phyloP scores from a whole-genome alignment of 2,113 vertebrate genomes.

The Salvelinus alpinus region DNA sequence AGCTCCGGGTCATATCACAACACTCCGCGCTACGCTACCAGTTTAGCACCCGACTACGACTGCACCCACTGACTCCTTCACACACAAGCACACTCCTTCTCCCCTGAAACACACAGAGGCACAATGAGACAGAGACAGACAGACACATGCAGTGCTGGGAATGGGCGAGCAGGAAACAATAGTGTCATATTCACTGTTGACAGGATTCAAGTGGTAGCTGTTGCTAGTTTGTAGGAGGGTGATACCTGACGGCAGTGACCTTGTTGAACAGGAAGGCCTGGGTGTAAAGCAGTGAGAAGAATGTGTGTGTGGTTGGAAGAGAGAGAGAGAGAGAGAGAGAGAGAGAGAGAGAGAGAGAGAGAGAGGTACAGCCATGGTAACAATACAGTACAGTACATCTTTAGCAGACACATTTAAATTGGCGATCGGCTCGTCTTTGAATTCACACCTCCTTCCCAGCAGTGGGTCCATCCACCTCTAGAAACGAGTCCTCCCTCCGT shows the following conservation, averaged over 20 bases:
- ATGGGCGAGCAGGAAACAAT: neutral
- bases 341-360: neutral
- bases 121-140: neutral
- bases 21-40: slow-evolving; percentile 53
- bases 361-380: neutral
- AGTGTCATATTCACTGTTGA: neutral
- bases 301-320: neutral
- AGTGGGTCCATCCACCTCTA: slow-evolving; percentile 9
- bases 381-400: neutral
- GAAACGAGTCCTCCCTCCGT: neutral
- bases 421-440: neutral
- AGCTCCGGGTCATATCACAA: slow-evolving; percentile 61
- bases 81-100: neutral
- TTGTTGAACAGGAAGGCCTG: neutral
- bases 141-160: neutral
- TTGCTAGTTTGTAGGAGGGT: neutral
- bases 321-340: neutral
- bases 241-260: neutral
- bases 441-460: neutral
- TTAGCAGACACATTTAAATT: neutral
- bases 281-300: neutral
- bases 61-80: slow-evolving; percentile 43
- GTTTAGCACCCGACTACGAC: slow-evolving; percentile 53
- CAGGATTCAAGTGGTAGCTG: neutral
- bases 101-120: neutral